Percentiles rank a stretch among this genome's conserved stretches.
Evolutionary conservation across 2,797 vertebrate genomes (phyloP).

Genomic region (Sebastes cheni): DNA sequence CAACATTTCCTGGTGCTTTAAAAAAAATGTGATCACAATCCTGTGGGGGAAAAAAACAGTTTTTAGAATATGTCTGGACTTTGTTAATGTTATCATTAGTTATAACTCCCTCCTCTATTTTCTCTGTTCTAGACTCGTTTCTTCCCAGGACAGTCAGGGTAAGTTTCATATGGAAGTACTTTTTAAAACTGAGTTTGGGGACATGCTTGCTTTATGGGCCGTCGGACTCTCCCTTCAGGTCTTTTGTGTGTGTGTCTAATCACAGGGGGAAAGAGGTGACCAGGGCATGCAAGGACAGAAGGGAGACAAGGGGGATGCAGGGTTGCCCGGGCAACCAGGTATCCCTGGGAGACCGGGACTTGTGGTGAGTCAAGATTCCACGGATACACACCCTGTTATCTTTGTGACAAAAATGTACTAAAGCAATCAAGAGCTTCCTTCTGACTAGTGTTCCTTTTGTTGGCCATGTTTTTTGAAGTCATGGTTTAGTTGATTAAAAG

Average conservation of each 20-base stretch:
- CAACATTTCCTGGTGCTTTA: too few relatives aligned
- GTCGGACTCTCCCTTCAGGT: not conserved
- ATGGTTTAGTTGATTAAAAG: too few relatives aligned
- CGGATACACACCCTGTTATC: not conserved
- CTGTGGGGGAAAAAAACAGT: too few relatives aligned
- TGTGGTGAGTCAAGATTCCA: slow-evolving; percentile 79
- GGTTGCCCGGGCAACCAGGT: slow-evolving; percentile 82
- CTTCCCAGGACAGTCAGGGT: slow-evolving; percentile 55
- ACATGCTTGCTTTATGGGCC: not conserved
- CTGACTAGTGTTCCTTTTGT: too few relatives aligned
- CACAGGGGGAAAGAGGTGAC: slow-evolving; percentile 85
- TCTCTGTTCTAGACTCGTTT: slow-evolving; percentile 39
- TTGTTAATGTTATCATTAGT: not conserved
- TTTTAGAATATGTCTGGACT: too few relatives aligned
- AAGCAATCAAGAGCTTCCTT: not conserved
- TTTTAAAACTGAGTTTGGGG: not conserved
- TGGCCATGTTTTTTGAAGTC: too few relatives aligned
- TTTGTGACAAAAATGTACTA: not conserved
- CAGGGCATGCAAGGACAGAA: slow-evolving; percentile 82
- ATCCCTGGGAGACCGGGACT: slow-evolving; percentile 86
- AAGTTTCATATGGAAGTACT: slow-evolving; percentile 15
- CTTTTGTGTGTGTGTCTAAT: slow-evolving; percentile 4
- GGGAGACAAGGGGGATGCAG: slow-evolving; percentile 87
- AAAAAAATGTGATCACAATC: too few relatives aligned
- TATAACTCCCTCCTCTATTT: not conserved